These are phyloP conservation scores for Cyclina sinensis DNA, from an alignment of 1,140 invertebrate genomes.

Conservation along the genomic window DNA sequence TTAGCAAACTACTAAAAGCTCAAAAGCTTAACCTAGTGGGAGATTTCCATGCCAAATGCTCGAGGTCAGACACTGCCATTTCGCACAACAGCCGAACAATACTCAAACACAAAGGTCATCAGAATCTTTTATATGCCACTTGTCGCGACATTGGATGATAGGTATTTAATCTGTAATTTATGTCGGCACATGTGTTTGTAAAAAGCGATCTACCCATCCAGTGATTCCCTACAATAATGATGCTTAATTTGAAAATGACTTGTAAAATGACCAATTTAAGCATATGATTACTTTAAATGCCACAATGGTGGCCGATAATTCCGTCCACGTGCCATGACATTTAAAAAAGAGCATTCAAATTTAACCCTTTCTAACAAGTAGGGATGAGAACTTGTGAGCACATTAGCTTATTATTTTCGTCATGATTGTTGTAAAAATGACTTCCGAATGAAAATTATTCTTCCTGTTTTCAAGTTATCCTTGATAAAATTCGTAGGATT, in stretches of 20 bases:
- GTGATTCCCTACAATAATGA: conserved; percentile 35
- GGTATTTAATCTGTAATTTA: conserved; percentile 48
- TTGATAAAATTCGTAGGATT: no score
- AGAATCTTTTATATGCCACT: not conserved
- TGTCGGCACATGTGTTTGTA: conserved; percentile 11
- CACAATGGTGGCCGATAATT: conserved; percentile 47
- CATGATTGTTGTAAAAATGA: no score
- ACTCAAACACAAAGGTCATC: not conserved
- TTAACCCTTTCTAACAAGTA: not conserved
- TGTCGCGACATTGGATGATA: not conserved
- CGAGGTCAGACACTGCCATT: not conserved
- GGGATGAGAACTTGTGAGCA: no score
- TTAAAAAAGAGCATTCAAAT: conserved; percentile 5
- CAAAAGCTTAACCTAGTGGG: no score
- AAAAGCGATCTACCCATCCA: not conserved
- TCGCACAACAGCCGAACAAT: not conserved
- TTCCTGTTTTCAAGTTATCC: no score
- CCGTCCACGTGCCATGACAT: conserved; percentile 50
- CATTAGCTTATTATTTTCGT: no score
- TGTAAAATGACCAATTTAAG: conserved; percentile 70
- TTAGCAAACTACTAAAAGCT: no score
- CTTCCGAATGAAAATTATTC: no score
- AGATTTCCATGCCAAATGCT: no score
- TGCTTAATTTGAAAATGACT: conserved; percentile 66
- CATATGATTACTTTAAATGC: conserved; percentile 64